phyloP scores from a whole-genome alignment of 2,113 vertebrate genomes.

The Raphicerus campestris region DNA sequence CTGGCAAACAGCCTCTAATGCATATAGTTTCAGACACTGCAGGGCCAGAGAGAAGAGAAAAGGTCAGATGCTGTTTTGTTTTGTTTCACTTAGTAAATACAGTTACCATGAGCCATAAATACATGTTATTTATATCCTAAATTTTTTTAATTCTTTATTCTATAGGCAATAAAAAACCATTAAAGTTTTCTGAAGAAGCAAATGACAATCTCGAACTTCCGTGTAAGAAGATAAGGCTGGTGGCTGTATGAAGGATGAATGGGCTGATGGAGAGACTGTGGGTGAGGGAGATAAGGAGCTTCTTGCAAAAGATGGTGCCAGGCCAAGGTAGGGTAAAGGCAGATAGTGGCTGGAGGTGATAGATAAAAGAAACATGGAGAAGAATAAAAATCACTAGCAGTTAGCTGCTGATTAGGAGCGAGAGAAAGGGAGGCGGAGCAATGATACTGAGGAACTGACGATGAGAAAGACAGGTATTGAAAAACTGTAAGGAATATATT shows the following conservation, averaged over 20 bases:
- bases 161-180: background rate
- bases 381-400: background rate
- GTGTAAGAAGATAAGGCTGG: background rate
- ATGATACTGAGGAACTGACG: background rate
- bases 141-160: background rate
- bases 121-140: background rate
- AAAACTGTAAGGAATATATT: background rate
- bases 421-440: background rate
- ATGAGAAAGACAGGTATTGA: background rate
- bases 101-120: background rate
- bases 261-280: background rate
- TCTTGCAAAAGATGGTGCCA: background rate
- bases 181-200: background rate
- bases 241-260: background rate
- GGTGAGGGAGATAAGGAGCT: background rate
- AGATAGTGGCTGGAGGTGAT: background rate
- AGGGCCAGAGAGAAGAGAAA: background rate
- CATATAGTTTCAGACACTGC: background rate
- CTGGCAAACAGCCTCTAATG: background rate
- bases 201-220: background rate
- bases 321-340: background rate
- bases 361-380: background rate
- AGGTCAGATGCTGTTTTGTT: background rate
- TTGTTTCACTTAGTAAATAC: background rate
- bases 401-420: background rate